Conservation (phyloP, 1,140 invertebrate genomes). For the Sesamia nonagrioides region DNA sequence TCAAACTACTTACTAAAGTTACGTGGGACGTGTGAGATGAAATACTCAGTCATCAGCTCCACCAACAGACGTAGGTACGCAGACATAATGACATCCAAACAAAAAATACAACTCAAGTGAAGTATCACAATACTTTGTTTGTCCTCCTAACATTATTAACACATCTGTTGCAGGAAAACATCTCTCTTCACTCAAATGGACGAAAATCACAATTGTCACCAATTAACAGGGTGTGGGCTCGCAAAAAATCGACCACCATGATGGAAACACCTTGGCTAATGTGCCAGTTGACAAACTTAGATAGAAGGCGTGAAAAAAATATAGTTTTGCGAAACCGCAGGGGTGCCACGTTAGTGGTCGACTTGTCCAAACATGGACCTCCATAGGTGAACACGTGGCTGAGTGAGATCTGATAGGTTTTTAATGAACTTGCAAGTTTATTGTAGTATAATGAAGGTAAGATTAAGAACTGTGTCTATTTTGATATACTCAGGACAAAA, state of each 20-base stretch:
- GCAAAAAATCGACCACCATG: constrained; percentile 82
- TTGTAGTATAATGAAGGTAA: constrained; percentile 19
- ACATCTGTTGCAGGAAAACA: constrained; percentile 79
- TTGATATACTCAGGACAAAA: neutral
- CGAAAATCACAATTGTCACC: constrained; percentile 84
- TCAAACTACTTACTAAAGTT: neutral
- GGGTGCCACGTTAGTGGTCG: constrained; percentile 71
- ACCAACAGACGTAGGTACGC: neutral
- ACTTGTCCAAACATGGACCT: constrained; percentile 78
- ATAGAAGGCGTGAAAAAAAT: constrained; percentile 65
- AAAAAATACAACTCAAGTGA: constrained; percentile 15
- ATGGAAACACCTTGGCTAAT: constrained; percentile 83
- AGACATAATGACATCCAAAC: constrained; percentile 37
- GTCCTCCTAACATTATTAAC: constrained; percentile 59
- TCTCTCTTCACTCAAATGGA: constrained; percentile 77
- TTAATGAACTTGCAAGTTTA: constrained; percentile 40
- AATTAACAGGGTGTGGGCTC: constrained; percentile 76
- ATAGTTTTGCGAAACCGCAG: constrained; percentile 71
- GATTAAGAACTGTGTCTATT: constrained; percentile 39
- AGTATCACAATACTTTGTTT: constrained; percentile 29
- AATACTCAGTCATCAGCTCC: neutral
- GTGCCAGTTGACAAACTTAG: constrained; percentile 80
- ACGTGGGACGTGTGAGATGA: neutral
- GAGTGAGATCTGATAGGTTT: constrained; percentile 31
- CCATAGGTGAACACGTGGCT: constrained; percentile 38